These are phyloP conservation scores for Enteromius treurensis DNA, from an alignment of 2,797 vertebrate genomes.

Conservation along the genomic window DNA sequence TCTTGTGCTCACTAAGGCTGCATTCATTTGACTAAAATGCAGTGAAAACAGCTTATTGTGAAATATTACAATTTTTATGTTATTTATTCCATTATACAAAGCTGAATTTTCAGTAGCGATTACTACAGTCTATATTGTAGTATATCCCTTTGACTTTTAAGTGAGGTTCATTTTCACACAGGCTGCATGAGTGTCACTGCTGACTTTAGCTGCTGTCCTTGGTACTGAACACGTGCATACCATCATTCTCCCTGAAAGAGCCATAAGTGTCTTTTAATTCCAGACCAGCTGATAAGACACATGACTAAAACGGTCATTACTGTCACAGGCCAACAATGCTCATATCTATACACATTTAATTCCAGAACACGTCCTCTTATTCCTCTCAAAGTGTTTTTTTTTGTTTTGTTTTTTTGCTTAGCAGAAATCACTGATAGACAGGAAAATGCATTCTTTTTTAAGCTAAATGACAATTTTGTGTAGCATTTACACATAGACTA, in stretches of 20 bases:
- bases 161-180: neutral
- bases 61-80: neutral
- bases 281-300: conserved; percentile 13
- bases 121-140: neutral
- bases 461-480: neutral
- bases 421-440: neutral
- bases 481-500: conserved; percentile 10
- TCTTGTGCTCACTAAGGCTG: neutral
- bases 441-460: neutral
- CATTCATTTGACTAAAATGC: neutral
- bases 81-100: neutral
- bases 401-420: neutral
- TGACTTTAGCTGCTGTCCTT: conserved; percentile 64
- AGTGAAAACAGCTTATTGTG: neutral
- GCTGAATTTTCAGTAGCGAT: neutral
- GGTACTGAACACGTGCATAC: conserved; percentile 63
- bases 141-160: neutral
- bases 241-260: conserved; percentile 7
- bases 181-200: neutral
- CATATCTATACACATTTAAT: neutral
- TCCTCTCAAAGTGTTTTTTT: neutral
- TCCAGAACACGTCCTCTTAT: neutral
- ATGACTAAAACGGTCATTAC: neutral
- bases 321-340: neutral
- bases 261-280: neutral